Conservation (phyloP, 2,888 invertebrate species). For the Aphrophora alni region DNA sequence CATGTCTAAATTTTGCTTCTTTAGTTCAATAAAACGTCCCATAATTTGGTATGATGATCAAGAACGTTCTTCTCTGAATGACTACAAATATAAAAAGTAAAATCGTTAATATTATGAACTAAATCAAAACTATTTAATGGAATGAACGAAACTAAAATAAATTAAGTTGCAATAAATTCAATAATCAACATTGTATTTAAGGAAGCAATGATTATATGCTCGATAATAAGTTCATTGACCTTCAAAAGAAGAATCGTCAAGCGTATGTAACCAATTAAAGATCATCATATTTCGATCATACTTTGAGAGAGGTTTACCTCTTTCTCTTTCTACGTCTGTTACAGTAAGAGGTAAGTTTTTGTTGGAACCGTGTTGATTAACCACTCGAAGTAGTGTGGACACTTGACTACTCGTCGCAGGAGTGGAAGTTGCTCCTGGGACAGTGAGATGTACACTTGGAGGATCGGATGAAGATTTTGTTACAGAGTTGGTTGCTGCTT, state of each 20-base stretch:
- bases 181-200: too few species aligned
- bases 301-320: constrained; percentile 84
- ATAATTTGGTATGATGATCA: too few species aligned
- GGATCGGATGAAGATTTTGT: constrained; percentile 54
- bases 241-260: constrained; percentile 67
- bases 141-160: neutral
- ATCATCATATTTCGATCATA: constrained; percentile 95
- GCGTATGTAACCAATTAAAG: constrained; percentile 90
- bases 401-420: constrained; percentile 28
- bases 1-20: too few species aligned
- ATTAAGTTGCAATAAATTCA: too few species aligned
- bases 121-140: neutral
- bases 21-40: too few species aligned
- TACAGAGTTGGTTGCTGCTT: constrained; percentile 52
- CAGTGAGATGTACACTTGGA: constrained; percentile 56
- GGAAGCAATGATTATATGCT: neutral
- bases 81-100: neutral
- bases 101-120: neutral
- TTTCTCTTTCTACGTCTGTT: constrained; percentile 79
- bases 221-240: constrained; percentile 19
- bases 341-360: constrained; percentile 71
- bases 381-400: constrained; percentile 43
- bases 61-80: too few species aligned
- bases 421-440: constrained; percentile 54
- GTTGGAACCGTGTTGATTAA: constrained; percentile 24